These are phyloP conservation scores for Bugulina stolonifera DNA, from an alignment of 2,888 invertebrate genomes.

Conservation along the genomic window DNA sequence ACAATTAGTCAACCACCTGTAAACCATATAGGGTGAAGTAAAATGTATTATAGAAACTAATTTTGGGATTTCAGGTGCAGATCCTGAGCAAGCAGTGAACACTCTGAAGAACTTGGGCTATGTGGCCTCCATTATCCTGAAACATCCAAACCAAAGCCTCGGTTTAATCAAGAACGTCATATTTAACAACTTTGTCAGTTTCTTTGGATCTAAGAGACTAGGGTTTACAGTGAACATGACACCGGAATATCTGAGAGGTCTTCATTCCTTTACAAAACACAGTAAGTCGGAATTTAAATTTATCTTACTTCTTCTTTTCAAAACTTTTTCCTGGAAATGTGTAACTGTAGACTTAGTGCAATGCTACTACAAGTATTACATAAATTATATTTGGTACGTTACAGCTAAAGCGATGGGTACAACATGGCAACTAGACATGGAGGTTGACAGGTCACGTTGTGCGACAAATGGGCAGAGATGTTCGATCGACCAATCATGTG, in stretches of 20 bases:
- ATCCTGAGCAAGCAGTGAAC: neutral
- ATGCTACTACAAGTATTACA: too few relatives aligned
- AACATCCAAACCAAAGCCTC: neutral
- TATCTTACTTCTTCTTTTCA: too few relatives aligned
- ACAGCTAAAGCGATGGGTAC: neutral
- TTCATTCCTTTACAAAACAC: neutral
- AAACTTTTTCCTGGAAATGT: too few relatives aligned
- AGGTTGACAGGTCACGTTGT: neutral
- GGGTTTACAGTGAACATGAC: conserved; percentile 1
- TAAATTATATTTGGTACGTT: too few relatives aligned
- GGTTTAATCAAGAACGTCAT: conserved; percentile 2
- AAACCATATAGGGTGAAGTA: too few relatives aligned
- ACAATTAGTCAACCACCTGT: too few relatives aligned
- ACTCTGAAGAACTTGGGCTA: neutral
- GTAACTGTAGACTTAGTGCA: too few relatives aligned
- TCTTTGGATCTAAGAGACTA: conserved; percentile 2
- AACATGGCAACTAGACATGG: neutral
- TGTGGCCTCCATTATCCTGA: neutral
- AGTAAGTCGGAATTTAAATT: neutral
- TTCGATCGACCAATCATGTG: neutral
- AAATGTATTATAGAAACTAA: too few relatives aligned
- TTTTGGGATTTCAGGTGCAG: neutral
- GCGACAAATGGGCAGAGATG: neutral
- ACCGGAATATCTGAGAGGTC: neutral
- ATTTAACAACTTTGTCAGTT: conserved; percentile 16